Evolutionary conservation across 2,113 vertebrate species (phyloP), one percentile per base, ranked within the genome.

Genomic region (Campylomormyrus numenius): DNA sequence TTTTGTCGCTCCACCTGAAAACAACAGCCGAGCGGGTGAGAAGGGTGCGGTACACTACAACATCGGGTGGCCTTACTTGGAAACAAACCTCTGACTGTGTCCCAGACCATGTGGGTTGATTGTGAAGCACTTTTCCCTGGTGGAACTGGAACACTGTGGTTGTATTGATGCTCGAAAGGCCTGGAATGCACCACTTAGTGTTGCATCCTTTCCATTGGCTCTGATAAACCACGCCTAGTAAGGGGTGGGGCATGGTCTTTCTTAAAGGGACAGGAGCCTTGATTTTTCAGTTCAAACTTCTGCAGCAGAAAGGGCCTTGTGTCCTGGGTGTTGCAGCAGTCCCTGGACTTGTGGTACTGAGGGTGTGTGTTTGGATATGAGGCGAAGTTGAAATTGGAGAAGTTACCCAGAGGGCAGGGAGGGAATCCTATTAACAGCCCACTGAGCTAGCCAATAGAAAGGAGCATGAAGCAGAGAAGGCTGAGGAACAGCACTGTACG

Each of bases 401-500:
- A 87, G 49, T 91, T 80, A 89, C 91, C 90, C 89, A 92, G 70
- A 46, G 80, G 88, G 74, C 88, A 87, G 88, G 49, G 89, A 88
- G 80, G 89, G 84, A 56, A 89, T 85, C 88, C 88, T 52, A 85
- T 88, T 53, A 83, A 39, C 90, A 70, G 90, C 86, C 90, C 91
- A 89, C 87, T 70, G 89, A 91, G 88, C 90, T 58, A 91, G 87
- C 93, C 93, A 93, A 92, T 94, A 92, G 92, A 62, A 92, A 1
- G 91, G 62, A 89, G 85, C 91, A 48, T 90, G 91, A 85, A 93
- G 49, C 11, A 13, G 89, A 91, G 92, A 91, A 91, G 48, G 85
- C 85, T 85, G 91, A 93, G 89, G 85, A 90, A 89, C 86, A 88
- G 90, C 91, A 92, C 90, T 92, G 92, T 91, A 88, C 39, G 88